Evolutionary conservation across 2,888 invertebrate species (phyloP).

Genomic region (Drosophila testacea): DNA sequence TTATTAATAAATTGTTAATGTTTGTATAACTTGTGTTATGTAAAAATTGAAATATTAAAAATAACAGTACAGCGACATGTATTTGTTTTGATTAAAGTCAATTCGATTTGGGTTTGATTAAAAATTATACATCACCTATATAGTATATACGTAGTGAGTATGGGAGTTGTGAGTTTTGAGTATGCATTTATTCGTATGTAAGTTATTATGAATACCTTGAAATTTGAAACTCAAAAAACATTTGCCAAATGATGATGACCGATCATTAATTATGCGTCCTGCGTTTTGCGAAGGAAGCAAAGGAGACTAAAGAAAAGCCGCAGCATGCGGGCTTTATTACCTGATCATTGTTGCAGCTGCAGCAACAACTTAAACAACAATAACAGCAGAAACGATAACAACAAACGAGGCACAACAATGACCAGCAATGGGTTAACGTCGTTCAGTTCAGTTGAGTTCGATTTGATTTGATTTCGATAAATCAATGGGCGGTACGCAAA

Average conservation of each 20-base stretch:
- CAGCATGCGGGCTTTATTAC: slow-evolving; percentile 20
- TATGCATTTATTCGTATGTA: background rate
- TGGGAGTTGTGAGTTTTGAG: no score
- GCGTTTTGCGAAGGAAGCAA: background rate
- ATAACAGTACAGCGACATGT: background rate
- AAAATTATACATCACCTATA: background rate
- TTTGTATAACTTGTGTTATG: no score
- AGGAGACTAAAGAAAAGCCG: slow-evolving; percentile 1
- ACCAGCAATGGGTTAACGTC: slow-evolving; percentile 27
- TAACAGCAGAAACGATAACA: slow-evolving; percentile 3
- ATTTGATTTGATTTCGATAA: slow-evolving; percentile 55
- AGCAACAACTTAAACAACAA: slow-evolving; percentile 13
- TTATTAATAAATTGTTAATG: no score
- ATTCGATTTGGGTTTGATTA: background rate
- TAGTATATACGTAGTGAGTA: background rate
- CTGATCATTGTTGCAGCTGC: slow-evolving; percentile 20
- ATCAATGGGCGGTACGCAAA: slow-evolving; percentile 68
- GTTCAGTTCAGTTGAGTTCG: slow-evolving; percentile 21
- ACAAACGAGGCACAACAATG: slow-evolving; percentile 37
- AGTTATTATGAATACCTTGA: slow-evolving; percentile 28
- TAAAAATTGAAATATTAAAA: no score
- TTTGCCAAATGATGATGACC: slow-evolving; percentile 53
- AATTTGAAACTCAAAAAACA: slow-evolving; percentile 40
- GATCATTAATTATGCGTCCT: slow-evolving; percentile 51
- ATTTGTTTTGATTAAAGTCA: background rate